Percentiles rank a stretch among this genome's conserved stretches.
phyloP scores from a whole-genome alignment of 2,797 vertebrate genomes.

The Petrocephalus sullivani region DNA sequence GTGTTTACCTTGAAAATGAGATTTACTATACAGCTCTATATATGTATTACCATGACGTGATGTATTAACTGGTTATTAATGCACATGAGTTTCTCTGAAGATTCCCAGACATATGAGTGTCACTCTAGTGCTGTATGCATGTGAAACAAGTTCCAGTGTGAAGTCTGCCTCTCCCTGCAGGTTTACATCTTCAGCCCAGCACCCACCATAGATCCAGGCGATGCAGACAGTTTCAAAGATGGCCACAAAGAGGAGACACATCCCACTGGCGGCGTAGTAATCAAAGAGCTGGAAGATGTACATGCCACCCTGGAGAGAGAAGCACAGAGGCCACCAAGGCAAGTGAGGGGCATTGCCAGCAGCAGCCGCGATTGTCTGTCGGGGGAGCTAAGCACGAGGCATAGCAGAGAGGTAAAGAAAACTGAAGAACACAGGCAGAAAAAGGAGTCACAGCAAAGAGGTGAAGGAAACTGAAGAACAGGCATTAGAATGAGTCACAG shows the following conservation, averaged over 20 bases:
- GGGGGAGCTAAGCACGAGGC: neutral
- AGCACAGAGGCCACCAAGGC: neutral
- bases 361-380: neutral
- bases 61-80: neutral
- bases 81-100: neutral
- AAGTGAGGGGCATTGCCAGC: neutral
- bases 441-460: neutral
- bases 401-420: neutral
- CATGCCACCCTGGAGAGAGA: slow-evolving; percentile 81
- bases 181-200: neutral
- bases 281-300: slow-evolving; percentile 95
- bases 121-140: neutral
- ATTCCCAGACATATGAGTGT: neutral
- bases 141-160: neutral
- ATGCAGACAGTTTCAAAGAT: slow-evolving; percentile 87
- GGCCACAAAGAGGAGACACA: slow-evolving; percentile 87
- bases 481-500: neutral
- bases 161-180: neutral
- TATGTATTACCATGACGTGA: neutral
- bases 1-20: neutral
- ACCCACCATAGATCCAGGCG: slow-evolving; percentile 87
- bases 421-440: neutral
- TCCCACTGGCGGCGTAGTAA: slow-evolving; percentile 90
- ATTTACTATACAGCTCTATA: neutral
- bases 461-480: neutral